phyloP scores from a whole-genome alignment of 1,140 invertebrate genomes.

The Trichomalopsis sarcophagae region DNA sequence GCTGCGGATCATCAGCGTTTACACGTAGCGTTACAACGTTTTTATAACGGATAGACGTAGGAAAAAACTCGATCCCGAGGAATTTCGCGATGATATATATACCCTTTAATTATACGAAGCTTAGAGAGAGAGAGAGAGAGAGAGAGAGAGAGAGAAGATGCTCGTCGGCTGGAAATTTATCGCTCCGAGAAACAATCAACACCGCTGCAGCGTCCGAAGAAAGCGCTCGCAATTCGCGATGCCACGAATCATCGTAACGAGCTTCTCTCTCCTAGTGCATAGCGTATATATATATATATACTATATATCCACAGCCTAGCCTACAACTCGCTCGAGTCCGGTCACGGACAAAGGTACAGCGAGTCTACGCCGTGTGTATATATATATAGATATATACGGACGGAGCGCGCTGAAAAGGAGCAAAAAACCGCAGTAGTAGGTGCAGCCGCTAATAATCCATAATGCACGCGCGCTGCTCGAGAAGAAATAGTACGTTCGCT shows the following conservation, averaged over 20 bases:
- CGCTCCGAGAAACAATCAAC: background rate
- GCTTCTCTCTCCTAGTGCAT: background rate
- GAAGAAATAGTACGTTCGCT: background rate
- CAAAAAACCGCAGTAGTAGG: background rate
- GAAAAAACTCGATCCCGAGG: background rate
- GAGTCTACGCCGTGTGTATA: background rate
- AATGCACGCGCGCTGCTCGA: background rate
- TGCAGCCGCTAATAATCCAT: slow-evolving; percentile 37
- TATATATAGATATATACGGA: background rate
- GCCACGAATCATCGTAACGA: background rate
- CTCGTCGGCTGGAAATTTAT: background rate
- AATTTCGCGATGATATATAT: background rate
- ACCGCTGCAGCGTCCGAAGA: background rate
- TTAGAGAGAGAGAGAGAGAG: too few relatives aligned
- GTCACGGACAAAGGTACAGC: slow-evolving; percentile 18
- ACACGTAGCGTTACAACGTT: too few relatives aligned
- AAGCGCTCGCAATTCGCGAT: background rate
- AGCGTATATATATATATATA: too few relatives aligned
- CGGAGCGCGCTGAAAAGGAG: background rate
- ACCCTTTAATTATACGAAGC: background rate
- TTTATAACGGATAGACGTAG: background rate
- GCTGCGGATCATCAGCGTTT: background rate
- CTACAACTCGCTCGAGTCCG: background rate
- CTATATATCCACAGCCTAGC: background rate
- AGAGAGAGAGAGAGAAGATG: background rate